Evolutionary conservation across 2,888 invertebrate genomes (phyloP), one percentile per base, ranked within the genome.

Genomic region (Brachyopa scutellaris): DNA sequence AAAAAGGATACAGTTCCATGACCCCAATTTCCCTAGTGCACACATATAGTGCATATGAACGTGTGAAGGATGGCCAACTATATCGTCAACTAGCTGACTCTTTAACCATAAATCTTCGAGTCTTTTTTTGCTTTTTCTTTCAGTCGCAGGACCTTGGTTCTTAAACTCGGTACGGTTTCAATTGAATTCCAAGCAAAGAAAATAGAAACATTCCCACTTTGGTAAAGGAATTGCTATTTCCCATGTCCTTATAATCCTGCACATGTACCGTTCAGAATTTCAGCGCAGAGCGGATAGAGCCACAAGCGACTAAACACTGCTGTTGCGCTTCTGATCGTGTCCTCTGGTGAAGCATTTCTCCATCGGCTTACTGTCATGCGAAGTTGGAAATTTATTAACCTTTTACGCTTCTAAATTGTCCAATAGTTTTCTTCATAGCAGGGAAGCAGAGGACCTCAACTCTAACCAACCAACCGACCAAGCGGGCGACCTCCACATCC

Each of bases 311-410:
- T 8, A 61, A 76, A 67, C 49, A 40, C 23, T 64, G 21, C 42
- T 36, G 6, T 31, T 26, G 17, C 40, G 17, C 40, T 26, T 19
- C 29, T 33, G 47, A 33, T 47, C 33, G 15, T 76, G 76, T 33
- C 69, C 61, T 55, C 57, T 69, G 67, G 61, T 67, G 69, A 67
- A 59, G 51, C 51, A 40, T 26, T 38, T 38, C 42, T 40, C 51
- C 36, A 23, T 36, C 61, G 64, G 66, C 74, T 64, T 74, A 70
- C 42, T 82, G 66, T 82, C 82, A 77, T 66, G 47, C 53, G 49
- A 61, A 77, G 70, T 77, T 61, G 45, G 76, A 66, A 77, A 82
- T 82, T 82, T 76, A 82, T 77, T 82, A 82, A 82, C 82, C 82
- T 74, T 78, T 64, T 78, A 53, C 72, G 51, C 64, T 69, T 42